phyloP scores from a whole-genome alignment of 2,113 vertebrate genomes.

The Romanogobio albipinnatus region DNA sequence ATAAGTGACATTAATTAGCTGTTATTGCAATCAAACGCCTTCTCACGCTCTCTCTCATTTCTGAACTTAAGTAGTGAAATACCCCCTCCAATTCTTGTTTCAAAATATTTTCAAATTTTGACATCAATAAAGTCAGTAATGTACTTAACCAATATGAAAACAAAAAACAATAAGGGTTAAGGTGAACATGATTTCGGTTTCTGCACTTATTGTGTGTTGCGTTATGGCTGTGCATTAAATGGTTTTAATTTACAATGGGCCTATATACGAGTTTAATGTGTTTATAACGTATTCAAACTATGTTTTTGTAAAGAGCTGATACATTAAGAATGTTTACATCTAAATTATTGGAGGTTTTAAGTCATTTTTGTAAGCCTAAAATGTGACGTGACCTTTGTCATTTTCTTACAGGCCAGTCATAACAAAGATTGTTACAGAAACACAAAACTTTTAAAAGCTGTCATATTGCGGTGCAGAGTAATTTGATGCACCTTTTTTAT shows the following conservation, averaged over 20 bases:
- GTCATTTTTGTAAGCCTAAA: neutral
- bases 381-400: conserved; percentile 57
- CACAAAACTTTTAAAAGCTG: conserved; percentile 63
- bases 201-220: neutral
- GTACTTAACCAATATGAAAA: neutral
- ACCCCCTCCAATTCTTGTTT: neutral
- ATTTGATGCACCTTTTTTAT: conserved; percentile 64
- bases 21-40: neutral
- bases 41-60: neutral
- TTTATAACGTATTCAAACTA: neutral
- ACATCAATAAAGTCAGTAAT: neutral
- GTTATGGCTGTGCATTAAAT: neutral
- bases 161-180: neutral
- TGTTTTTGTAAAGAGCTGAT: neutral
- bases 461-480: conserved; percentile 57
- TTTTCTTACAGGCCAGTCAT: conserved; percentile 70
- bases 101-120: neutral
- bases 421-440: conserved; percentile 73
- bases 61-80: neutral
- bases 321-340: neutral
- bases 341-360: neutral
- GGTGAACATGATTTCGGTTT: neutral
- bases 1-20: neutral
- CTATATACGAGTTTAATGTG: neutral
- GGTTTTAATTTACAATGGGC: neutral